These are phyloP conservation scores for Neotoma lepida DNA, from an alignment of 2,113 vertebrate genomes.

Conservation along the genomic window DNA sequence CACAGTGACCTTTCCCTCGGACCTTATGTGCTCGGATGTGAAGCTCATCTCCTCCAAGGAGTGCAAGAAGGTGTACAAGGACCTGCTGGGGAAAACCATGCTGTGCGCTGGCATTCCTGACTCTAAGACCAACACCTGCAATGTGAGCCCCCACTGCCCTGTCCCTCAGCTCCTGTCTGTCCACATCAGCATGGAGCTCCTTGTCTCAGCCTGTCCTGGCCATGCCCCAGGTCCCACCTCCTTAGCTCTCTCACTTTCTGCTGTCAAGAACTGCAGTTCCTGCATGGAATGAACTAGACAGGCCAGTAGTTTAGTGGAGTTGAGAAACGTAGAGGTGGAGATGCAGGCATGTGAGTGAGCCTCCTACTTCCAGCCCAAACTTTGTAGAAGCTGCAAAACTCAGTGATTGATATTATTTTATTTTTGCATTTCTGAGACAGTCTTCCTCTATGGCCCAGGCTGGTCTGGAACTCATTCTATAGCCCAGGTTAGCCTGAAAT, in stretches of 20 bases:
- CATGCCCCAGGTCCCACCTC: neutral
- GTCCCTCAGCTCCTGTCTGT: too few species aligned
- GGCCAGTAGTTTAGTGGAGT: neutral
- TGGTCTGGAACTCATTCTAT: neutral
- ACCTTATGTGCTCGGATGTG: slow-evolving; percentile 70
- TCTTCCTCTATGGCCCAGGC: neutral
- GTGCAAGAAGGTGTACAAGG: slow-evolving; percentile 72
- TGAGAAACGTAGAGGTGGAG: neutral
- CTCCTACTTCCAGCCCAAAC: neutral
- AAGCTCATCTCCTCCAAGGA: slow-evolving; percentile 55
- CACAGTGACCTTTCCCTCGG: slow-evolving; percentile 46
- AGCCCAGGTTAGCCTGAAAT: neutral
- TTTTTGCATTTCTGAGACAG: neutral
- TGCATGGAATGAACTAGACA: too few species aligned
- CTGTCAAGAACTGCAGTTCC: neutral
- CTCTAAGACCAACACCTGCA: slow-evolving; percentile 76
- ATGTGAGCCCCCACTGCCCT: slow-evolving; percentile 44
- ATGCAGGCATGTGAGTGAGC: neutral
- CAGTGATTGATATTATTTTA: neutral
- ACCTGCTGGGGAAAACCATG: slow-evolving; percentile 69
- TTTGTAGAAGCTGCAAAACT: neutral
- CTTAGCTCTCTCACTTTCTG: neutral
- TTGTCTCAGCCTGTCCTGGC: neutral
- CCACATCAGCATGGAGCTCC: neutral
- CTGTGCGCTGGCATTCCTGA: slow-evolving; percentile 65